These are phyloP conservation scores for Cryptotermes secundus DNA, from an alignment of 1,140 invertebrate species.

Conservation along the genomic window DNA sequence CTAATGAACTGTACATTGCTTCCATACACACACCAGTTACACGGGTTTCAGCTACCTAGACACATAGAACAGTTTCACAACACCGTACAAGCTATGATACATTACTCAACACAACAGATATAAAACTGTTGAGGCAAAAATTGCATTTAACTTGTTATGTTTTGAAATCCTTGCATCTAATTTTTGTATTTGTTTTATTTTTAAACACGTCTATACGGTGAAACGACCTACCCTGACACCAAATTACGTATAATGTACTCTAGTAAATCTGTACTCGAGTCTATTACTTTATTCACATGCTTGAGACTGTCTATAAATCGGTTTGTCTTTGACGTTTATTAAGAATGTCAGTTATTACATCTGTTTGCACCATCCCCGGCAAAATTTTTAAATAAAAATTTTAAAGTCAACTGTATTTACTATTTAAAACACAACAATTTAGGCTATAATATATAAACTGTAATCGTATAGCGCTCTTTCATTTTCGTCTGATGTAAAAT, in stretches of 20 bases:
- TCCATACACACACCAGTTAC: background rate
- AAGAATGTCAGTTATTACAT: background rate
- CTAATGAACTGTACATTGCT: no score
- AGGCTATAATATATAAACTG: background rate
- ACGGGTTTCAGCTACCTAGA: background rate
- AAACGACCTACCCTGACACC: conserved; percentile 31
- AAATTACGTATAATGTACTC: conserved; percentile 34
- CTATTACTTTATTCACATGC: conserved; percentile 8
- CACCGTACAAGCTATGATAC: background rate
- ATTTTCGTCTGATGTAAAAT: background rate
- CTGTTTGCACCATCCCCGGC: conserved; percentile 16
- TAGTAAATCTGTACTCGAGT: conserved; percentile 24
- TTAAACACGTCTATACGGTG: background rate
- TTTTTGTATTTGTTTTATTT: background rate
- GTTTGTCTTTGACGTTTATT: background rate
- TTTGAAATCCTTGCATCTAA: conserved; percentile 4
- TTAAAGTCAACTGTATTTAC: background rate
- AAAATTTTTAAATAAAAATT: background rate
- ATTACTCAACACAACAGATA: conserved; percentile 11
- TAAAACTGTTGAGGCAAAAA: background rate
- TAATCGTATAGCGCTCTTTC: background rate
- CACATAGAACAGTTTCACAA: background rate
- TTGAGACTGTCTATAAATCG: background rate
- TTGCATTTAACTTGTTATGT: conserved; percentile 18
- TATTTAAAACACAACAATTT: background rate